Evolutionary conservation across 2,797 vertebrate species (phyloP).

Genomic region (Phataginus tetradactyla): DNA sequence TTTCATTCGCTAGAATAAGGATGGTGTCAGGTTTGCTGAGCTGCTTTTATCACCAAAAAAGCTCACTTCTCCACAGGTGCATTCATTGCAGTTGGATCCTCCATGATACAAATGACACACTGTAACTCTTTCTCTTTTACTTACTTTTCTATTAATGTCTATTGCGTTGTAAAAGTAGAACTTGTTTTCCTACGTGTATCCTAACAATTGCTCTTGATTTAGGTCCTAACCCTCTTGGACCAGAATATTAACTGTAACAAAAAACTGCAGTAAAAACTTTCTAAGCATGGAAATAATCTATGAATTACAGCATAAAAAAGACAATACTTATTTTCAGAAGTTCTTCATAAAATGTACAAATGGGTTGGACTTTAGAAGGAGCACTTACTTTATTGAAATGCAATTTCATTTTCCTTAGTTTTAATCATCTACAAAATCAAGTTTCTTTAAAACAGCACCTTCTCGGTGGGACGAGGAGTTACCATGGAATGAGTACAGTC

Average conservation of each 20-base stretch:
- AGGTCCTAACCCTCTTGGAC: not conserved
- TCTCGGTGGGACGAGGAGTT: not conserved
- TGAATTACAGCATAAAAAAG: not conserved
- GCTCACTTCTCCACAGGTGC: not conserved
- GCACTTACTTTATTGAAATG: not conserved
- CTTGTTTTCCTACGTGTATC: not conserved
- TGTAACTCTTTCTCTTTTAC: not conserved
- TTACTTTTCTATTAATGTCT: not conserved
- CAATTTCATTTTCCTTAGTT: not conserved
- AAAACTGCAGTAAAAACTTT: not conserved
- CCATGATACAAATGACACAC: accelerated
- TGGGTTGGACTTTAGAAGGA: not conserved
- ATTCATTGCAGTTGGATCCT: not conserved
- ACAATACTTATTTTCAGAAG: not conserved
- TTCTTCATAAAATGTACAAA: not conserved
- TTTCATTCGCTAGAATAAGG: not conserved
- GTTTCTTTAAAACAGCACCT: not conserved
- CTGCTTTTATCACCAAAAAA: not conserved
- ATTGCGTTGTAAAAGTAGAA: not conserved
- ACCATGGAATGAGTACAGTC: not conserved
- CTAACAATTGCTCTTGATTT: not conserved
- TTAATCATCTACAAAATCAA: not conserved
- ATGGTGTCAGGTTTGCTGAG: not conserved
- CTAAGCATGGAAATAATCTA: not conserved
- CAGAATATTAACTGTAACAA: not conserved